phyloP scores from a whole-genome alignment of 2,113 vertebrate genomes.

The Paradoxurus hermaphroditus region DNA sequence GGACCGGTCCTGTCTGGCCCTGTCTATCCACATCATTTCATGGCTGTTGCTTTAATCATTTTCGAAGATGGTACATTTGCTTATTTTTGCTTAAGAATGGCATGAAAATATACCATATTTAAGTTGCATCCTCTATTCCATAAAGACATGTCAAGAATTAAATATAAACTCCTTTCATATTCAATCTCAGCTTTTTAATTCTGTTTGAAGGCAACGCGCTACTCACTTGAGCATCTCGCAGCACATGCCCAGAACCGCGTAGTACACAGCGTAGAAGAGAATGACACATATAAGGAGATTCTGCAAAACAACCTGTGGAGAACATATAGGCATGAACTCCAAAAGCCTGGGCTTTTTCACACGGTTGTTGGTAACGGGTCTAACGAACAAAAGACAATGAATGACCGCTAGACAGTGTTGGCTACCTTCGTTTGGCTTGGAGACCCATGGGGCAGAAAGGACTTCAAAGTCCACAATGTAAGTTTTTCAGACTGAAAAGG shows the following conservation, averaged over 20 bases:
- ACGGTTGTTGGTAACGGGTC: background rate
- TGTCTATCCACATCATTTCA: background rate
- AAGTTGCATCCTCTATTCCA: background rate
- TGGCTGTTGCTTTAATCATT: background rate
- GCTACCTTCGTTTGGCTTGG: background rate
- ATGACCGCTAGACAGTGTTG: background rate
- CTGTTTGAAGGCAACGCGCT: background rate
- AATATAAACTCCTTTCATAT: background rate
- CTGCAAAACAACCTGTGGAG: constrained; percentile 83
- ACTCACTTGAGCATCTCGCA: constrained; percentile 87
- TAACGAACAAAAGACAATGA: background rate
- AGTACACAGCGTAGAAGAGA: constrained; percentile 89
- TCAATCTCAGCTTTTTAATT: background rate
- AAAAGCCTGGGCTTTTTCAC: background rate
- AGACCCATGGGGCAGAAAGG: background rate
- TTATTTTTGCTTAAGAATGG: constrained; percentile 2
- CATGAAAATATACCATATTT: background rate
- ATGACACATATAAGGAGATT: constrained; percentile 86
- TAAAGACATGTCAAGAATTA: background rate
- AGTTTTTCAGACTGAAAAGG: background rate
- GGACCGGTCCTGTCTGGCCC: background rate
- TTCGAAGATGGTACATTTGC: background rate
- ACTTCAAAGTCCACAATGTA: background rate
- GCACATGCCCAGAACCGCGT: constrained; percentile 85
- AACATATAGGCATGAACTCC: constrained; percentile 26